phyloP scores from a whole-genome alignment of 1,140 invertebrate genomes.

The Halesus radiatus region DNA sequence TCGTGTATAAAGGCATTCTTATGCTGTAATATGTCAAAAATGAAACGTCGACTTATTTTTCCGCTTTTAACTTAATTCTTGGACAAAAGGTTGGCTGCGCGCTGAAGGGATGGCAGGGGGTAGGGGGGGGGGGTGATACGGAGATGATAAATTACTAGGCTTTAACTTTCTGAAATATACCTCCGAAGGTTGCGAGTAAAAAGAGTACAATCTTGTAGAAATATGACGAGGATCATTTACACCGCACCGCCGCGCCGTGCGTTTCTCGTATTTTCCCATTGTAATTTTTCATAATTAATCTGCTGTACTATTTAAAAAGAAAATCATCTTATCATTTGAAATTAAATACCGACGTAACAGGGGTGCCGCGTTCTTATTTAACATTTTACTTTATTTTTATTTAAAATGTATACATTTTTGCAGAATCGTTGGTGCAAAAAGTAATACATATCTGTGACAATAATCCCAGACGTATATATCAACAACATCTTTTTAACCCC shows the following conservation, averaged over 20 bases:
- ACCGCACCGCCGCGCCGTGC: neutral
- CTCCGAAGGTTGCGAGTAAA: slow-evolving; percentile 21
- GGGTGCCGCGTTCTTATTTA: slow-evolving; percentile 35
- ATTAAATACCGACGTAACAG: slow-evolving; percentile 4
- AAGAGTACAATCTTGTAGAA: slow-evolving; percentile 19
- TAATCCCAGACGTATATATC: no score
- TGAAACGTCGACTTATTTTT: slow-evolving; percentile 56
- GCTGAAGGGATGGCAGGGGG: no score
- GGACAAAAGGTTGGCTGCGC: slow-evolving; percentile 51
- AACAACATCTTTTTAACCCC: no score
- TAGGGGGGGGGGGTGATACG: neutral
- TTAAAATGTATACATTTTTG: no score
- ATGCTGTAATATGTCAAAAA: slow-evolving; percentile 56
- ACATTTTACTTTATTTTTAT: no score
- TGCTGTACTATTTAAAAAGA: no score
- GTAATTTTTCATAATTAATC: no score
- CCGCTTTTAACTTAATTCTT: slow-evolving; percentile 54
- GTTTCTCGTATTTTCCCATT: no score
- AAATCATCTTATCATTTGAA: no score
- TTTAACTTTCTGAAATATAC: slow-evolving; percentile 55
- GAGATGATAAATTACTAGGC: slow-evolving; percentile 55
- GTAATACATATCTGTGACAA: no score
- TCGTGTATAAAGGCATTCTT: slow-evolving; percentile 51
- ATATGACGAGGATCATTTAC: slow-evolving; percentile 27
- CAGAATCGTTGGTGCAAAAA: no score